A percentile compares a stretch with the other conserved stretches of the same genome.
Evolutionary conservation across 2,797 vertebrate genomes (phyloP).

Genomic region (Rhinogobio ventralis): DNA sequence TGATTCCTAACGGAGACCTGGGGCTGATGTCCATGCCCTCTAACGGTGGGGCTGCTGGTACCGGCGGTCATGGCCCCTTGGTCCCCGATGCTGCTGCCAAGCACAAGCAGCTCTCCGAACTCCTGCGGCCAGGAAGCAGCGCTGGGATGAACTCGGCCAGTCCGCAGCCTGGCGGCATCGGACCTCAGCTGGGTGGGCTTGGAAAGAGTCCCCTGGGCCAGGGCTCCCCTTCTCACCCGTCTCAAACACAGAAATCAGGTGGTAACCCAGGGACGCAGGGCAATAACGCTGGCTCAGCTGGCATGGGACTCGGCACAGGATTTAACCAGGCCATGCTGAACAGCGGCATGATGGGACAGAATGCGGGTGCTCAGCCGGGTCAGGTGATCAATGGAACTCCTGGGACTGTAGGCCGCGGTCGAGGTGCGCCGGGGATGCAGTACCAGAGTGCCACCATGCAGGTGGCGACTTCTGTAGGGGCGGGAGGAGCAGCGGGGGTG

Average conservation of each 20-base stretch:
- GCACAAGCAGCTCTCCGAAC: slow-evolving; percentile 97
- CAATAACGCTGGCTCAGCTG: slow-evolving; percentile 78
- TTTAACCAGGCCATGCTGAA: slow-evolving; percentile 92
- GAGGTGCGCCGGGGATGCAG: slow-evolving; percentile 86
- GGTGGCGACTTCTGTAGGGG: slow-evolving; percentile 68
- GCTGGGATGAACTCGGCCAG: slow-evolving; percentile 85
- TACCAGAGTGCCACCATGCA: slow-evolving; percentile 86
- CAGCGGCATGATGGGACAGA: slow-evolving; percentile 87
- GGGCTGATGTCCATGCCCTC: slow-evolving; percentile 81
- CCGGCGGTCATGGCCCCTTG: slow-evolving; percentile 65
- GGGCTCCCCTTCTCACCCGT: slow-evolving; percentile 83
- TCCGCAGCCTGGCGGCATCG: slow-evolving; percentile 84
- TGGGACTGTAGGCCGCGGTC: slow-evolving; percentile 88
- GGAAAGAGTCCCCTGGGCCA: slow-evolving; percentile 92
- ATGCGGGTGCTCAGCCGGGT: slow-evolving; percentile 82
- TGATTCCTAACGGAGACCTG: slow-evolving; percentile 94
- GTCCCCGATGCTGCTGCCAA: slow-evolving; percentile 94
- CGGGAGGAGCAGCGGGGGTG: slow-evolving; percentile 70
- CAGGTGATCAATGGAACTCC: slow-evolving; percentile 97
- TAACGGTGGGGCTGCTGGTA: slow-evolving; percentile 70
- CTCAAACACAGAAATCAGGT: slow-evolving; percentile 90
- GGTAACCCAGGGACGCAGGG: slow-evolving; percentile 83
- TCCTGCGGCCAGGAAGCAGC: slow-evolving; percentile 87
- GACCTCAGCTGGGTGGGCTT: slow-evolving; percentile 85
- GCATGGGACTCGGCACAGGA: slow-evolving; percentile 89